Base-by-base conservation (phyloP, 1,140 invertebrate species). In the Leptestheria dahalacensis region DNA sequence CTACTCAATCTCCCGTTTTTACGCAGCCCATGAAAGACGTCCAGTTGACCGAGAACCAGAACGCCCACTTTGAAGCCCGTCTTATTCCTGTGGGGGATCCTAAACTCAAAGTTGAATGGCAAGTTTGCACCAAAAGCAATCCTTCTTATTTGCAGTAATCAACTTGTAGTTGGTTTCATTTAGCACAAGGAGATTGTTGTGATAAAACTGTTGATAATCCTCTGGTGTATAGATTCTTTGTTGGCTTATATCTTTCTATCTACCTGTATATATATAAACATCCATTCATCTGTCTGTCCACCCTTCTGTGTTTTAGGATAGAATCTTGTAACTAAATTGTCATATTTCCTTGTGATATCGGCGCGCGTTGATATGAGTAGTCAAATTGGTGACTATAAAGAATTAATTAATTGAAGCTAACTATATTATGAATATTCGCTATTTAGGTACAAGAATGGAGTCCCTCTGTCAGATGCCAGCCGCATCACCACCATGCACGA, bases 31-130 rank as follows among this genome's bases (percentile, higher is more conserved):
- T 91, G 69, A 86, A 82, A 67, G 89, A 91, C 72, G 75, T 88
- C 21, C 77, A 79, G 57, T 82, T 92, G 9, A 83, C 85, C 59
- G 93, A 97, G 74, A 91, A 91, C 69, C 88, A 96, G 73, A 86
- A 91, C 11, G 89, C 88, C 62, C 93, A 97, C 71, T 94, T 98
- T 74, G 94, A 98, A 75, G 91, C 91, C 61, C 82, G 91, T 24
- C 77, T 99, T 0, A 92, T 96, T 65, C 95, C 95, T 20, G 88
- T 97, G 47, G 93, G 92, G 61, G 95, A 98, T 76, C 82, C 92
- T 0, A 88, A 86, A 65, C 78, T 98, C 29, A 86, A 84, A 71
- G 88, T 95, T 10, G 86, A 93, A 74, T 96, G 92, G 91, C 97
- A 91, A 73, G n/a, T n/a, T n/a, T n/a, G n/a, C n/a, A n/a, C n/a